Evolutionary conservation across 2,797 vertebrate species (phyloP).

Genomic region (Acomys russatus): DNA sequence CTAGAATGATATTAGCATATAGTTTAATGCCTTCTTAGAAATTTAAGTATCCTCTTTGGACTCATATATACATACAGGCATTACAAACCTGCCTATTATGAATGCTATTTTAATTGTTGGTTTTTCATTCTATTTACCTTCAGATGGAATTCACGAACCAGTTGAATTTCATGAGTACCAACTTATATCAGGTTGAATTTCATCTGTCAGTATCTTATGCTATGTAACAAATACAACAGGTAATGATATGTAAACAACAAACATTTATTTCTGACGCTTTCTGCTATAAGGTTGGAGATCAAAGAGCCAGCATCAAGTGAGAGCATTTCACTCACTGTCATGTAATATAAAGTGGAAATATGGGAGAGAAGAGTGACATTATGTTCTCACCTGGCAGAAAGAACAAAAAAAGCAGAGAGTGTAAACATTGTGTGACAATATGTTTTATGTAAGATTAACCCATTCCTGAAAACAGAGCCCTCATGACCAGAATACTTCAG

Average conservation of each 20-base stretch:
- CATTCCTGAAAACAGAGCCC: neutral
- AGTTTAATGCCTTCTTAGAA: neutral
- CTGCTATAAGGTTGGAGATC: neutral
- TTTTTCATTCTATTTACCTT: neutral
- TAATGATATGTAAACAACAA: neutral
- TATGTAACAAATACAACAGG: neutral
- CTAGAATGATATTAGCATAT: neutral
- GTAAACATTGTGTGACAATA: neutral
- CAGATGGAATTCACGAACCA: slow-evolving; percentile 16
- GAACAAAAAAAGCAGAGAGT: neutral
- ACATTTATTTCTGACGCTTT: neutral
- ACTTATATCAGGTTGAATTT: slow-evolving; percentile 33
- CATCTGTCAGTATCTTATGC: neutral
- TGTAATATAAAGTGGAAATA: no score
- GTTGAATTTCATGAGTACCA: slow-evolving; percentile 12
- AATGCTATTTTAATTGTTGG: neutral
- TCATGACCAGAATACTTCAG: neutral
- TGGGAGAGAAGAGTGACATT: neutral
- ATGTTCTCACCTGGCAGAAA: neutral
- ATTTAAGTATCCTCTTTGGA: neutral
- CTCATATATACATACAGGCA: neutral
- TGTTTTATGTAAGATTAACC: neutral
- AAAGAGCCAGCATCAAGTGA: neutral
- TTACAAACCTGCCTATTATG: neutral
- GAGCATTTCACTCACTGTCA: neutral